Conservation (phyloP, 2,113 vertebrate genomes). For the Brachionichthys hirsutus region DNA sequence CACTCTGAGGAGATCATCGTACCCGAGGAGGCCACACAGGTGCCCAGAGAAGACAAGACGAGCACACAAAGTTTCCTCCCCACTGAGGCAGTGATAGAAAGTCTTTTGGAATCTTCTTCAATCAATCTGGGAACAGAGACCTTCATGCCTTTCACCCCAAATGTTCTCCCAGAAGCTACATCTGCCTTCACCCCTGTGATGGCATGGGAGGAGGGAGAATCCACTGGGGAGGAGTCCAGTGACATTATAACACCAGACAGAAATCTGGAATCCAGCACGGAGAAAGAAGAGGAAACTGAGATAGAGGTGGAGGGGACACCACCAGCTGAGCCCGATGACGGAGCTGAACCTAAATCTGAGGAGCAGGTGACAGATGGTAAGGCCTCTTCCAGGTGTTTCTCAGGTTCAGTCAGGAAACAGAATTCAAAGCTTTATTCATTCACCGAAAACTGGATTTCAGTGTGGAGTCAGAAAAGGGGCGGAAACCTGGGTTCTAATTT, state of each 20-base stretch:
- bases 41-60: not conserved
- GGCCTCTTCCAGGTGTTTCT: slow-evolving; percentile 1
- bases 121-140: slow-evolving; percentile 42
- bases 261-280: slow-evolving; percentile 17
- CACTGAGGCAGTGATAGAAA: slow-evolving; percentile 44
- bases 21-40: slow-evolving; percentile 5
- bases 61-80: slow-evolving; percentile 37
- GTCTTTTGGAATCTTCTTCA: slow-evolving; percentile 34
- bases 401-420: slow-evolving; percentile 3
- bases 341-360: slow-evolving; percentile 32
- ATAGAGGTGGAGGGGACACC: slow-evolving; percentile 25
- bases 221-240: slow-evolving; percentile 11
- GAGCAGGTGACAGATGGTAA: slow-evolving; percentile 39
- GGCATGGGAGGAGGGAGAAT: slow-evolving; percentile 33
- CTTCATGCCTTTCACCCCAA: slow-evolving; percentile 50
- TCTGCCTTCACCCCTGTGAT: slow-evolving; percentile 9
- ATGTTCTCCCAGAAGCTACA: slow-evolving; percentile 26
- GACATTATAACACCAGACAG: not conserved
- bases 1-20: slow-evolving; percentile 10
- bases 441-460: not conserved
- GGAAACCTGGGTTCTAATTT: not conserved
- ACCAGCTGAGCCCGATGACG: slow-evolving; percentile 9
- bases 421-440: slow-evolving; percentile 27
- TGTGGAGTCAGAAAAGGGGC: not conserved
- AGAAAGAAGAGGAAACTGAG: slow-evolving; percentile 18